Evolutionary conservation across 1,140 invertebrate genomes (phyloP), one percentile per base, ranked within the genome.

Genomic region (Helicoverpa armigera): DNA sequence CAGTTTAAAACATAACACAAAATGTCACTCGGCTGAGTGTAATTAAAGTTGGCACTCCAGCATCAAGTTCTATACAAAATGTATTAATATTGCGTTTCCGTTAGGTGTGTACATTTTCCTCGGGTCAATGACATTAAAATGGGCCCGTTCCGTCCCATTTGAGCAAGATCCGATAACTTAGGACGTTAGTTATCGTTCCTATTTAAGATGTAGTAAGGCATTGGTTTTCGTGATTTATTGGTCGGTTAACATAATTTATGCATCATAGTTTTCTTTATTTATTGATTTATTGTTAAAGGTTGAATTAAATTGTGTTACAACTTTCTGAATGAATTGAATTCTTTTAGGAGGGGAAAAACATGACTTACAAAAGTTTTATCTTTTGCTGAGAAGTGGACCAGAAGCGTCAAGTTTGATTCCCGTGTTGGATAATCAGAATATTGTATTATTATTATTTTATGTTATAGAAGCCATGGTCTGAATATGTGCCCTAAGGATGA

Each of bases 71-170:
- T 43, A 43, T 43, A 23, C 23, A 43, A 43, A 43, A 43, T 9
- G 35, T 43, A 43, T 43, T 58, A 73, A 16, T 73, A 58, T 73
- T 58, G 29, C 70, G 70, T 56, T 73, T 58, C 10, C 53, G 53
- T 18, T n/a, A 35, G 43, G 65, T 43, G 11, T 50, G 23, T 54
- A 75, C 56, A 58, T 53, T 80, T 73, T 56, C 60, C 14, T 51
- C 76, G 48, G 82, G 77, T 84, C 76, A 74, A 18, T 65, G 76
- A 79, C 76, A 79, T 70, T 65, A 54, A 60, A 79, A 81, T 72
- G 78, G 80, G 53, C 35, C 69, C 67, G 69, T 23, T 77, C 65
- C 53, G 16, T 58, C 70, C 70, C 18, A 31, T 72, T 73, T 73
- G 23, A 73, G 69, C 50, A 31, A 72, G 50, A 54, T 70, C 69